Evolutionary conservation across 2,113 vertebrate species (phyloP), one percentile per base, ranked within the genome.

Genomic region (Nothoprocta pentlandii): DNA sequence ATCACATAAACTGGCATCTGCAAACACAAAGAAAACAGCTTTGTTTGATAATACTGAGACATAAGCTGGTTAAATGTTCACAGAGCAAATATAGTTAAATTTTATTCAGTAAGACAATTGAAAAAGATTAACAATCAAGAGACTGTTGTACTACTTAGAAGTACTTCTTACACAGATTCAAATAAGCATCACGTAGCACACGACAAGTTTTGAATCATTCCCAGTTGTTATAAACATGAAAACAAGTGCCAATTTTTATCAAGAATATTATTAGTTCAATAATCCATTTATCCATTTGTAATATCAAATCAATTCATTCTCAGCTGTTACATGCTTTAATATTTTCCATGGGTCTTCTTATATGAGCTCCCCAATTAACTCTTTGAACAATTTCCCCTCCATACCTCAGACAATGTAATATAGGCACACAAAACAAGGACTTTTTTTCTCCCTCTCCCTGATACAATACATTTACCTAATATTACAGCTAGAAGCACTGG

Each of bases 1-100:
- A 98, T 99, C 84, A 99, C 97, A 61, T 99, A 99, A 12, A 99
- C 99, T 2, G 99, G 99, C 99, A 98, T 98, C 98, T 98, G 74
- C 1, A 20, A 74, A 78, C 0, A 94, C 16, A 91, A 56, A 95
- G 36, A 39, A 94, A 85, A 2, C 63, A 62, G 30, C 19, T 62
- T 74, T 51, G 23, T 56, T 11, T 80, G 23, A 47, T n/a, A 68
- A 68, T n/a, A 64, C 10, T 36, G 42, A 25, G 46, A n/a, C 6
- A 23, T 41, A 30, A 5, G 21, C 10, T 13, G 80, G 47, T 12
- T 51, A 89, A 68, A 68, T 10, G 28, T 68, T 32, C 26, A 32
- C 49, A 80, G 22, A 77, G 68, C 22, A 73, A 28, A 17, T 1
- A 41, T 10, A 42, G 63, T 9, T 36, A 53, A 54, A 44, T 47